Evolutionary conservation across 1,140 invertebrate genomes (phyloP), one percentile per base, ranked within the genome.

Genomic region (Drosophila bipectinata): DNA sequence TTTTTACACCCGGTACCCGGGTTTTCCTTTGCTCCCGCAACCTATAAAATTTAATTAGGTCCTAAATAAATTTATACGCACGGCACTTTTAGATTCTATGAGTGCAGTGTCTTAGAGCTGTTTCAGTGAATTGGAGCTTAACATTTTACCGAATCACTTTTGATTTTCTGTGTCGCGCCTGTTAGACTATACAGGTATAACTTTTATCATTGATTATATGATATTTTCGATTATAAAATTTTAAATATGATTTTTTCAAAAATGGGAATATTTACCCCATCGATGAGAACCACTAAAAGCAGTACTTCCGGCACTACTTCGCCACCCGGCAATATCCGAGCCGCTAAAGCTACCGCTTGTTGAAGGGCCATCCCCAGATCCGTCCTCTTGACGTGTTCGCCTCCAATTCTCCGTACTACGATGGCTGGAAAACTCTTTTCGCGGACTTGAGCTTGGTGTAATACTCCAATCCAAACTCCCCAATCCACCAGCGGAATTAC

Each of bases 401-500:
- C 94, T 90, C 94, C 94, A 94, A 91, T 95, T 95, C 72, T 94
- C 94, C 88, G 93, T 93, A 92, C 93, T 93, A 48, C 92, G 92
- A 91, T 93, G 93, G 64, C 83, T 84, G 10, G 92, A 93, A 30
- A 93, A 93, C 52, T 95, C 95, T 74, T 94, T 95, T 48, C 94
- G 92, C 2, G 94, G 94, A 92, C 94, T 94, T 12, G 92, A 93
- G 12, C 54, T 62, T 18, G 88, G 81, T 0, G 93, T 93, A 2
- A 92, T 93, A 60, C 93, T 94, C 94, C 94, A 95, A 53, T 95
- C 92, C 26, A 92, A 14, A 5, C 49, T 18, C 53, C 92, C 51
- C 5, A 24, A 9, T 0, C 54, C 37, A 1, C 94, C 94, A 76
- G 26, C 12, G 0, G 63, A 37, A n/a, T 48, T 26, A 12, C 63